A percentile compares a stretch with the other conserved stretches of the same genome.
Conservation (phyloP, 2,888 invertebrate species). For the Cyclophora albipunctata region DNA sequence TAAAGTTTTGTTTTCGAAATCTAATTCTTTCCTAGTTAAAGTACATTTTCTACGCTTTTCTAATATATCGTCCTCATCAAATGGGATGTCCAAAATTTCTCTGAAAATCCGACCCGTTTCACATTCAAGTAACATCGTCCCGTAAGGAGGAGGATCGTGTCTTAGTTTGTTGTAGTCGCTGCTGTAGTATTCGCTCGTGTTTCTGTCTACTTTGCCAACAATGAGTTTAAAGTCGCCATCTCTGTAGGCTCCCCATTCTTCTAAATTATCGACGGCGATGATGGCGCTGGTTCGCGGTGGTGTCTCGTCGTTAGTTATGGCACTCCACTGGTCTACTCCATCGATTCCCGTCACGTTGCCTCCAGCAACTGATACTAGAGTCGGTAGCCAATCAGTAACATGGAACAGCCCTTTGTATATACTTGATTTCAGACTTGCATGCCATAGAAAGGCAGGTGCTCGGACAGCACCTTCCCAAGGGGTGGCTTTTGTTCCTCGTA, state of each 20-base stretch:
- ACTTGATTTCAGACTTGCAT: constrained; percentile 64
- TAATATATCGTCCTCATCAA: constrained; percentile 25
- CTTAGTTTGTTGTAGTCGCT: constrained; percentile 23
- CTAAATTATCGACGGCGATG: constrained; percentile 67
- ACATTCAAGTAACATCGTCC: constrained; percentile 28
- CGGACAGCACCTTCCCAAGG: constrained; percentile 81
- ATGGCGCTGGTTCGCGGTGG: constrained; percentile 60
- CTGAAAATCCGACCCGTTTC: constrained; percentile 31
- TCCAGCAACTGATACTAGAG: constrained; percentile 62
- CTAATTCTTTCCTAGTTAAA: constrained; percentile 2
- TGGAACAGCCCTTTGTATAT: constrained; percentile 76
- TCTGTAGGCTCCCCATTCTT: constrained; percentile 46
- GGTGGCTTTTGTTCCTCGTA: constrained; percentile 84
- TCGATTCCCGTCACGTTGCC: constrained; percentile 57
- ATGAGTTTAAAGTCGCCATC: constrained; percentile 42
- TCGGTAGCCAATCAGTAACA: constrained; percentile 87
- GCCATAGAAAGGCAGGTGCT: constrained; percentile 78
- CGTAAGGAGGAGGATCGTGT: constrained; percentile 26
- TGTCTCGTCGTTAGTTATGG: constrained; percentile 54
- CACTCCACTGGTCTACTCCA: constrained; percentile 78
- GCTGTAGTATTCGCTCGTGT: constrained; percentile 28
- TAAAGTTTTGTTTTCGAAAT: constrained; percentile 7
- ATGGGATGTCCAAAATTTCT: constrained; percentile 26
- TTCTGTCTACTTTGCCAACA: constrained; percentile 27
- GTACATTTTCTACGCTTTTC: constrained; percentile 21